A percentile compares a stretch with the other conserved stretches of the same genome.
phyloP scores from a whole-genome alignment of 1,140 invertebrate genomes.

The Plodia interpunctella region DNA sequence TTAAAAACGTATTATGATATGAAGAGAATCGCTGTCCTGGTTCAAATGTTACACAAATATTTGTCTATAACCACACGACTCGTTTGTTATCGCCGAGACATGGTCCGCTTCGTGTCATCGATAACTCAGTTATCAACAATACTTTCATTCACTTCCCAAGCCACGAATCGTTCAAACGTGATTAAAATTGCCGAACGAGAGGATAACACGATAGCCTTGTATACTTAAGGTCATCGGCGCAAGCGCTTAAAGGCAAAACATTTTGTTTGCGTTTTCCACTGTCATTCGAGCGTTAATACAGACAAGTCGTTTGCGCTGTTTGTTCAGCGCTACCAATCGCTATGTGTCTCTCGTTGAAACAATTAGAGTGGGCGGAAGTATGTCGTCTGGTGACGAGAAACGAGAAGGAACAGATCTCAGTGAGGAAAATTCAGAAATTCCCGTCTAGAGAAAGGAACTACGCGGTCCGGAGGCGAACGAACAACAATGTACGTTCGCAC shows the following conservation, averaged over 20 bases:
- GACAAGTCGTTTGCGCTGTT: slow-evolving; percentile 27
- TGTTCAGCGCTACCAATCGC: slow-evolving; percentile 16
- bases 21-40: not conserved
- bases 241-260: slow-evolving; percentile 33
- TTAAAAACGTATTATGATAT: slow-evolving; percentile 1
- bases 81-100: slow-evolving; percentile 30
- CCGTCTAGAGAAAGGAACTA: slow-evolving; percentile 82
- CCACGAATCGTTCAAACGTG: slow-evolving; percentile 34
- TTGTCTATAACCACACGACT: slow-evolving; percentile 32
- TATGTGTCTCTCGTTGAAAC: slow-evolving; percentile 66
- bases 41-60: slow-evolving; percentile 11
- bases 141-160: slow-evolving; percentile 32
- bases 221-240: slow-evolving; percentile 36
- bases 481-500: slow-evolving; percentile 56
- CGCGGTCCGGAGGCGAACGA: slow-evolving; percentile 77
- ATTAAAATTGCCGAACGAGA: slow-evolving; percentile 29
- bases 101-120: slow-evolving; percentile 46
- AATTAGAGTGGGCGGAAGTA: slow-evolving; percentile 60
- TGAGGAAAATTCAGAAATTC: slow-evolving; percentile 81
- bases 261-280: slow-evolving; percentile 33
- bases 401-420: slow-evolving; percentile 53
- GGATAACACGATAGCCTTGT: slow-evolving; percentile 46
- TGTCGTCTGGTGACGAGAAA: slow-evolving; percentile 42
- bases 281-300: slow-evolving; percentile 31
- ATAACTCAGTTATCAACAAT: slow-evolving; percentile 40